Base-by-base conservation (phyloP, 2,797 vertebrate species). In the Microcaecilia unicolor region DNA sequence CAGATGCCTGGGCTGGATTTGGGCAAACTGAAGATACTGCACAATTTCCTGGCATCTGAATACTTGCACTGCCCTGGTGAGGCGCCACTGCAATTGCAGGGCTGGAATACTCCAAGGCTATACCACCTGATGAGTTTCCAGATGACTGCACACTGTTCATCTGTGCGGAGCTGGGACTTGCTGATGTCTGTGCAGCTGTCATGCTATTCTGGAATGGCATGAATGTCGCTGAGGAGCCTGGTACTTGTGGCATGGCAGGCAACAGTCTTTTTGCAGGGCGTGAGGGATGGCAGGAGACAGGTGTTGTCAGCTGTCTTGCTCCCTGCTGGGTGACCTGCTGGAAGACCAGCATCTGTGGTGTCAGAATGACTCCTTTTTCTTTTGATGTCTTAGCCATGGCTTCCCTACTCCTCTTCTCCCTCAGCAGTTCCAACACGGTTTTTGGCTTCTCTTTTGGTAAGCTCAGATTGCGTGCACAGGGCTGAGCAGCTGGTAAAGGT, bases 381-480 rank as follows among this genome's bases (percentile, higher is more conserved):
- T 39, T 0, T 0, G 57, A 37, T 1, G 44, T 61, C 40, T 5
- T 42, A 15, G 67, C 72, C 8, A 13, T 38, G 7, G 41, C 42
- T 26, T 64, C 56, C 9, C 48, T 54, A 2, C 64, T 58, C 3
- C 74, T 51, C 23, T 74, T 66, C 41, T 82, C 75, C 5, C 55
- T 40, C 13, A 90, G 73, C 4, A 84, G 37, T 16, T 76, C 66
- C 0, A 51, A 80, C 28, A 88, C 85, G 0, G 83, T 85, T 61
- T 80, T 85, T 1, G 51, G 59, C 13, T 72, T 84, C 3, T 52
- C 48, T 17, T 33, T 36, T 1, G 62, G 35, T 27, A 4, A n/a
- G n/a, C n/a, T n/a, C n/a, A n/a, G n/a, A n/a, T n/a, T n/a, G n/a
- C n/a, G n/a, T n/a, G n/a, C n/a, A n/a, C n/a, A n/a, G n/a, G n/a